phyloP scores from a whole-genome alignment of 2,797 vertebrate species.

The Simalia tracyae region DNA sequence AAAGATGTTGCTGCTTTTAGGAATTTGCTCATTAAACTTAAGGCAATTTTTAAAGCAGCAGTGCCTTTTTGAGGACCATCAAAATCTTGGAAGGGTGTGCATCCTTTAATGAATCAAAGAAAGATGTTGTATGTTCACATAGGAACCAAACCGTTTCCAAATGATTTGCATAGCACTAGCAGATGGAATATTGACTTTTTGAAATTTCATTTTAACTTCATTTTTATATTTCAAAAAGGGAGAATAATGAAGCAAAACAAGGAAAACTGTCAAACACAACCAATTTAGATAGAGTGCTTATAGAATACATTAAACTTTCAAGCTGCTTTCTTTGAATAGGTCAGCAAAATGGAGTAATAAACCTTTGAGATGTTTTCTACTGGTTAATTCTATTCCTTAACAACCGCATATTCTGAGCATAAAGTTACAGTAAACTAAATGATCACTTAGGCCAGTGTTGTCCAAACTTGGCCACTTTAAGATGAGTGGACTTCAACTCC shows the following conservation, averaged over 20 bases:
- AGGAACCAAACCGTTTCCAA: neutral
- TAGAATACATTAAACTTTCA: neutral
- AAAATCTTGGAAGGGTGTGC: neutral
- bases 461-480: too few relatives aligned
- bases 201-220: neutral
- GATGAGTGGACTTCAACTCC: too few relatives aligned
- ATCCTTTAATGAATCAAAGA: neutral
- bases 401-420: neutral
- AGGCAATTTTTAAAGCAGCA: neutral
- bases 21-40: neutral
- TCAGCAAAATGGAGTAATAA: neutral
- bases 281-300: neutral
- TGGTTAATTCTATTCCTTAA: constrained; percentile 5
- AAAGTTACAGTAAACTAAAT: neutral
- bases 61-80: neutral
- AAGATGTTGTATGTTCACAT: neutral
- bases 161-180: neutral
- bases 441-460: neutral
- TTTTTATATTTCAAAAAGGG: neutral
- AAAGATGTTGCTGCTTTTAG: neutral
- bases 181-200: neutral
- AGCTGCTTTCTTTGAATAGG: neutral
- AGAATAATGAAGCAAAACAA: neutral
- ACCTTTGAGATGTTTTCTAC: neutral
- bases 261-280: neutral